A percentile compares a stretch with the other conserved stretches of the same genome.
Evolutionary conservation across 2,888 invertebrate species (phyloP).

Genomic region (Himalopsyche japonica): DNA sequence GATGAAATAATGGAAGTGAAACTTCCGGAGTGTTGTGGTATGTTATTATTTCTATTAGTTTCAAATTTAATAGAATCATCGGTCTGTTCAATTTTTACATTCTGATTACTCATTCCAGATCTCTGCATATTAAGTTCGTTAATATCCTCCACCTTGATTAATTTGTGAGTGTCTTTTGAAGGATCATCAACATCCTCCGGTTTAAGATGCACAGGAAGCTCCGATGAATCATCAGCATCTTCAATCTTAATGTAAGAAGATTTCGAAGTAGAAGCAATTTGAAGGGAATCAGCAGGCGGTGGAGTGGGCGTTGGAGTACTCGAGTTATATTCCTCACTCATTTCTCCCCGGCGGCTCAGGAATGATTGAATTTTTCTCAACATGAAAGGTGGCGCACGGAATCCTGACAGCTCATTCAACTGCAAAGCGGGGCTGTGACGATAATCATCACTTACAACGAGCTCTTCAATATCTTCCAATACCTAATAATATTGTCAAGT

Average conservation of each 20-base stretch:
- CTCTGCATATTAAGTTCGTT: neutral
- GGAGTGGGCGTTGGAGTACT: slow-evolving; percentile 38
- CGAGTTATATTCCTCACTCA: slow-evolving; percentile 39
- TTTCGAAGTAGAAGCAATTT: slow-evolving; percentile 12
- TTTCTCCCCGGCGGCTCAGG: slow-evolving; percentile 48
- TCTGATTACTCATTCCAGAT: neutral
- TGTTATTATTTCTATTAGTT: slow-evolving; percentile 3
- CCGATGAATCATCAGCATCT: slow-evolving; percentile 19
- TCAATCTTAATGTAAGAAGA: slow-evolving; percentile 25
- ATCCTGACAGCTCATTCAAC: slow-evolving; percentile 72
- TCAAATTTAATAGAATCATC: slow-evolving; percentile 13
- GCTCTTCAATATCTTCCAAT: slow-evolving; percentile 75
- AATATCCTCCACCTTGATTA: slow-evolving; percentile 14
- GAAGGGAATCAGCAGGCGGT: slow-evolving; percentile 24
- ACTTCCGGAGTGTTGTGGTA: slow-evolving; percentile 7
- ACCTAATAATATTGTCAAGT: slow-evolving; percentile 49
- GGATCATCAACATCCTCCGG: slow-evolving; percentile 5
- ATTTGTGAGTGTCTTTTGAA: slow-evolving; percentile 12
- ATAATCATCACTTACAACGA: slow-evolving; percentile 75
- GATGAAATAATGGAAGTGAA: slow-evolving; percentile 35
- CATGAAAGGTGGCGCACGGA: slow-evolving; percentile 76
- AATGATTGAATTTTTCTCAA: slow-evolving; percentile 72
- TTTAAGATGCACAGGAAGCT: neutral
- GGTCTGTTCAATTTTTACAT: slow-evolving; percentile 21
- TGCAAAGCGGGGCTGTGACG: slow-evolving; percentile 66